phyloP scores from a whole-genome alignment of 2,888 invertebrate species.

The Crepidodera aurea region DNA sequence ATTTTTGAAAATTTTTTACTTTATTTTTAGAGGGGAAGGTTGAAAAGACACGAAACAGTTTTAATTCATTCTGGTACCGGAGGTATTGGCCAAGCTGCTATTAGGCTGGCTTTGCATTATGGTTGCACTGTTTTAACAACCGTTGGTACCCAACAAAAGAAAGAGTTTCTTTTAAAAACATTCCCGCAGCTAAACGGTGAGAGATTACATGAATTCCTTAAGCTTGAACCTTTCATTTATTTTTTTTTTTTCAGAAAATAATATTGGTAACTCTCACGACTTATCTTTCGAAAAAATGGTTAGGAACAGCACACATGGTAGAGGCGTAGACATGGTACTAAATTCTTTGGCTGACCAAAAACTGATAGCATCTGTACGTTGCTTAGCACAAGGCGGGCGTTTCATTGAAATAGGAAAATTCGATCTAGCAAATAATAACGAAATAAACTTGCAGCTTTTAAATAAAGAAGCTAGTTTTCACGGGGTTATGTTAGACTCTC shows the following conservation, averaged over 20 bases:
- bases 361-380: conserved; percentile 74
- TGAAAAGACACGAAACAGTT: conserved; percentile 59
- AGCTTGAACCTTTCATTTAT: not conserved
- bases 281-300: conserved; percentile 88
- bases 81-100: conserved; percentile 82
- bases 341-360: conserved; percentile 95
- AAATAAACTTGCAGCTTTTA: conserved; percentile 72
- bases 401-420: conserved; percentile 90
- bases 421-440: conserved; percentile 75
- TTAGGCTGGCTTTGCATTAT: conserved; percentile 71
- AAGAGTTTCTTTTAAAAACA: conserved; percentile 67
- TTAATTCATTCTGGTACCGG: conserved; percentile 71
- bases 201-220: not conserved
- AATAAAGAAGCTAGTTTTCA: conserved; percentile 78
- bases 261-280: conserved; percentile 74
- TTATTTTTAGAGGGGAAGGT: conserved; percentile 39
- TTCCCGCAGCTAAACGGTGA: conserved; percentile 60
- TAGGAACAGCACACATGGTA: conserved; percentile 78
- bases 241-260: no score
- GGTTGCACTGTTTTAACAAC: conserved; percentile 76
- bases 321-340: conserved; percentile 88
- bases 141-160: conserved; percentile 72
- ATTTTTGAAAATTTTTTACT: no score
- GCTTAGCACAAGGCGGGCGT: conserved; percentile 68
- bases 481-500: conserved; percentile 75